Percentiles rank a stretch among this genome's conserved stretches.
Evolutionary conservation across 2,113 vertebrate genomes (phyloP).

Genomic region (Neodontobutis hainanensis): DNA sequence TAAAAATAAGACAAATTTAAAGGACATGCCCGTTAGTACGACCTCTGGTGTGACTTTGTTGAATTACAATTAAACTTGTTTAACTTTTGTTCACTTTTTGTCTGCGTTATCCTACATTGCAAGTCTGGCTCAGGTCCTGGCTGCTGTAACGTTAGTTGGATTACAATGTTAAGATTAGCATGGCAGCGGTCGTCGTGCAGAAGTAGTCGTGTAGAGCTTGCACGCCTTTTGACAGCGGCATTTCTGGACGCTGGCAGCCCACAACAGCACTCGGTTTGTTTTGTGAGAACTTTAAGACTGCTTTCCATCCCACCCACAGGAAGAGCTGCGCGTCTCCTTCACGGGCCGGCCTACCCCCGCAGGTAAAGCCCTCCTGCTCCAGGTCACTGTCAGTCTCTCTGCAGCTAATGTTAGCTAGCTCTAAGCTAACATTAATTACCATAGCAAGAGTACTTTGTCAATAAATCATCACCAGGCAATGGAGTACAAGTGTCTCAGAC

Average conservation of each 20-base stretch:
- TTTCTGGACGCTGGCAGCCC: neutral
- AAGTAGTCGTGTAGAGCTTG: constrained; percentile 29
- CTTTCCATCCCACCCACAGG: constrained; percentile 23
- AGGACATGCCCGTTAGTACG: neutral
- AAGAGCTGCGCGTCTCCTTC: constrained; percentile 20
- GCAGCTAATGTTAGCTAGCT: constrained; percentile 14
- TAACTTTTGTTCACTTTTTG: neutral
- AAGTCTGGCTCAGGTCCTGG: neutral
- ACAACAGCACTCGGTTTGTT: neutral
- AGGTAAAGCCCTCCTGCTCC: constrained; percentile 68
- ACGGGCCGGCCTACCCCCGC: constrained; percentile 34
- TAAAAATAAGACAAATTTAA: too few species aligned
- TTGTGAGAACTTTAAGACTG: constrained; percentile 14
- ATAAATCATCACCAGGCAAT: too few species aligned
- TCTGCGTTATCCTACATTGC: neutral
- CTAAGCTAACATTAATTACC: neutral
- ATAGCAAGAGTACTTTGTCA: too few species aligned
- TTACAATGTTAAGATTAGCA: constrained; percentile 71
- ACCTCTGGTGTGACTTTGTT: neutral
- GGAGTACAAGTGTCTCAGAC: too few species aligned
- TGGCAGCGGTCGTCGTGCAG: constrained; percentile 48
- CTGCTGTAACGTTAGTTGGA: neutral
- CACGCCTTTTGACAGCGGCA: constrained; percentile 22
- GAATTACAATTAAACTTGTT: neutral
- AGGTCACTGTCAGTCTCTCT: neutral